Conservation (phyloP, 2,888 invertebrate species). For the Athetis lepigone region DNA sequence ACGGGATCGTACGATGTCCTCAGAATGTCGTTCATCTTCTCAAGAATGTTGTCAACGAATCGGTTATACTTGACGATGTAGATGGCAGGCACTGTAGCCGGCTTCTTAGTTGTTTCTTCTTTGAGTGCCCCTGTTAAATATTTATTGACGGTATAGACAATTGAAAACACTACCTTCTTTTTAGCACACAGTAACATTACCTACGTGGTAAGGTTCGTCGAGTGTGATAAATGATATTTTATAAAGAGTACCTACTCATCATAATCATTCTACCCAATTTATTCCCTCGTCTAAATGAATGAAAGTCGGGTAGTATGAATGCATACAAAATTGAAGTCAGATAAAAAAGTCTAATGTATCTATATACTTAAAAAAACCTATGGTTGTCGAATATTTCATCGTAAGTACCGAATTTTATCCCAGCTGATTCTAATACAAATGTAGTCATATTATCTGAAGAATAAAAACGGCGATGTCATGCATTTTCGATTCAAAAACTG, state of each 20-base stretch:
- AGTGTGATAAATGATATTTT: background rate
- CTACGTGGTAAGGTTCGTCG: background rate
- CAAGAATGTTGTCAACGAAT: conserved; percentile 95
- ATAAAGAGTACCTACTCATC: background rate
- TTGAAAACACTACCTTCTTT: background rate
- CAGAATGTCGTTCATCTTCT: conserved; percentile 95
- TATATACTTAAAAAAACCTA: too few relatives aligned
- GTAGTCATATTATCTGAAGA: too few relatives aligned
- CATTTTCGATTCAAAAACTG: too few relatives aligned
- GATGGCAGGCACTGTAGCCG: conserved; percentile 91
- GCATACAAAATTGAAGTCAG: too few relatives aligned
- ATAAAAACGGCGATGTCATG: too few relatives aligned
- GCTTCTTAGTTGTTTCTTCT: conserved; percentile 79
- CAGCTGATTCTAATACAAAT: too few relatives aligned
- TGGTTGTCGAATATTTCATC: too few relatives aligned
- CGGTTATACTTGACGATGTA: conserved; percentile 96
- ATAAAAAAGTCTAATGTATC: too few relatives aligned
- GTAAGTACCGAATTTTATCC: too few relatives aligned
- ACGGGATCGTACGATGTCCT: conserved; percentile 96
- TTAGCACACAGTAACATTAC: background rate
- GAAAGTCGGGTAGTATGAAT: too few relatives aligned
- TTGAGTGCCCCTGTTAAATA: conserved; percentile 86
- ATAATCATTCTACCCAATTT: background rate
- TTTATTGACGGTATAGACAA: conserved; percentile 46
- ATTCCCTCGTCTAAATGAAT: too few relatives aligned